phyloP scores from a whole-genome alignment of 1,140 invertebrate genomes.

The Nylanderia fulva region DNA sequence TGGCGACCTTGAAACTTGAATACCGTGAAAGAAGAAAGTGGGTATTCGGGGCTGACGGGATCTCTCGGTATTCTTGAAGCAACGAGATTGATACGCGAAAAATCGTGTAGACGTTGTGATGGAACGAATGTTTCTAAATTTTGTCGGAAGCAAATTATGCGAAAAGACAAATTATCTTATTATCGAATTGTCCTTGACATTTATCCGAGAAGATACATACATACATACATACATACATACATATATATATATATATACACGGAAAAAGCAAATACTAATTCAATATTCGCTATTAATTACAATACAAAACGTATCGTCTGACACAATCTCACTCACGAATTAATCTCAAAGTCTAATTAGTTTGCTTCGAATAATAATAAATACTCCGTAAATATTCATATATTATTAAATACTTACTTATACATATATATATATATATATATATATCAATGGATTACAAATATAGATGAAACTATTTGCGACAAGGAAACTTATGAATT shows the following conservation, averaged over 20 bases:
- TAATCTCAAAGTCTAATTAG: constrained; percentile 9
- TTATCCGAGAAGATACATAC: background rate
- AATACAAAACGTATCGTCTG: background rate
- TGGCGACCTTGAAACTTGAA: constrained; percentile 65
- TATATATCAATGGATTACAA: background rate
- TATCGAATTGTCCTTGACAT: constrained; percentile 14
- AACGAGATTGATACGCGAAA: background rate
- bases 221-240: no score
- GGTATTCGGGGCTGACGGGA: background rate
- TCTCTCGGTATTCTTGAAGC: background rate
- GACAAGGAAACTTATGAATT: background rate
- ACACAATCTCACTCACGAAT: background rate
- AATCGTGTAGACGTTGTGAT: background rate
- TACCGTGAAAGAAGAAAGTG: constrained; percentile 19
- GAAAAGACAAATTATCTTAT: constrained; percentile 14
- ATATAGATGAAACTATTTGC: background rate
- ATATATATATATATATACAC: no score
- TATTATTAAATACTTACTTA: background rate
- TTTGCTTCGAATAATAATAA: background rate
- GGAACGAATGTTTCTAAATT: background rate
- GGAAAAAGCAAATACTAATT: background rate
- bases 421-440: no score
- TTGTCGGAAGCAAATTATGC: background rate
- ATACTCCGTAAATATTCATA: background rate
- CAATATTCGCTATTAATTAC: constrained; percentile 14